Conservation (phyloP, 1,140 invertebrate genomes). For the Eueides isabella region DNA sequence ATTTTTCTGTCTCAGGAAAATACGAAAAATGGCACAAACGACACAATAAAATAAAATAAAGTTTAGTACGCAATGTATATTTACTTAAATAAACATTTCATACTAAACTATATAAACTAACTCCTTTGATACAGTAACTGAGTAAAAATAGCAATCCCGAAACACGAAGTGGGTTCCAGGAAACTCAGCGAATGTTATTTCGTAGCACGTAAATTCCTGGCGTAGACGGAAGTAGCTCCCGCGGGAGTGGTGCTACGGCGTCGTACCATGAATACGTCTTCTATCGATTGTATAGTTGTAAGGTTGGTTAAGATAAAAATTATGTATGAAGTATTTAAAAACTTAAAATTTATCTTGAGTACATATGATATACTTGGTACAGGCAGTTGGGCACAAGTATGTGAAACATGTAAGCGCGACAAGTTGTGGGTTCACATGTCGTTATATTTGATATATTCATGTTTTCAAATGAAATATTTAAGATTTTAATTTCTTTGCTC, state of each 20-base stretch:
- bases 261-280: not conserved
- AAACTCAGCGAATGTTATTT: slow-evolving; percentile 21
- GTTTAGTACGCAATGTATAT: too few relatives aligned
- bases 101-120: not conserved
- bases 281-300: slow-evolving; percentile 11
- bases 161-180: slow-evolving; percentile 7
- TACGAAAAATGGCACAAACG: too few relatives aligned
- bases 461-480: too few relatives aligned
- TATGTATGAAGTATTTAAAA: not conserved
- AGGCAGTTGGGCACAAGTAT: too few relatives aligned
- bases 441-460: too few relatives aligned
- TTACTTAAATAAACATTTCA: not conserved
- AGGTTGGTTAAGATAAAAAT: slow-evolving; percentile 1
- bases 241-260: slow-evolving; percentile 16
- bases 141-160: slow-evolving; percentile 15
- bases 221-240: slow-evolving; percentile 20
- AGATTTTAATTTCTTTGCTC: too few relatives aligned
- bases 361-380: too few relatives aligned
- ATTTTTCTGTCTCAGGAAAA: not conserved
- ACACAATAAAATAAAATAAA: not conserved
- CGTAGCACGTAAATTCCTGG: slow-evolving; percentile 19
- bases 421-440: too few relatives aligned
- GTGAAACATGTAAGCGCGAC: too few relatives aligned
- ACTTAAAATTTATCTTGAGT: too few relatives aligned
- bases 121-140: not conserved